A percentile compares a stretch with the other conserved stretches of the same genome.
Evolutionary conservation across 2,888 invertebrate genomes (phyloP).

Genomic region (Eupithecia tripunctaria): DNA sequence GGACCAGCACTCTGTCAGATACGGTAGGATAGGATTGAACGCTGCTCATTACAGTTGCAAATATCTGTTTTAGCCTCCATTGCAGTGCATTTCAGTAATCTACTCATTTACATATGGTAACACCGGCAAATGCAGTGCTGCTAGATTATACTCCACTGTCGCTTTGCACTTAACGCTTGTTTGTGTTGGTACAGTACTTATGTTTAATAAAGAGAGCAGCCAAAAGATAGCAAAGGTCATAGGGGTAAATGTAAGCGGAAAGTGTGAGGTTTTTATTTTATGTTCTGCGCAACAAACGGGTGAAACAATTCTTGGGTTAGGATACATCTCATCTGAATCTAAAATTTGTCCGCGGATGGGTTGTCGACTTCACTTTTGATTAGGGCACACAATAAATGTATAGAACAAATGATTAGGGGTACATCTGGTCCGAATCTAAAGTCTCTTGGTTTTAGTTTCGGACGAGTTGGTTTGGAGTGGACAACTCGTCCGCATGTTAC

Average conservation of each 20-base stretch:
- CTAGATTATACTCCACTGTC: slow-evolving; percentile 35
- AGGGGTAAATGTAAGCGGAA: neutral
- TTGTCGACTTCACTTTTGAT: too few relatives aligned
- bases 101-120: slow-evolving; percentile 44
- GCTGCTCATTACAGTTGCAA: slow-evolving; percentile 46
- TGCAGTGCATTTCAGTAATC: slow-evolving; percentile 40
- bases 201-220: slow-evolving; percentile 1
- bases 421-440: too few relatives aligned
- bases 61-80: slow-evolving; percentile 37
- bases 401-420: too few relatives aligned
- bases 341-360: too few relatives aligned
- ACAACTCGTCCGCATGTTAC: too few relatives aligned
- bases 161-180: slow-evolving; percentile 10
- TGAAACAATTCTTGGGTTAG: too few relatives aligned
- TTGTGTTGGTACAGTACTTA: neutral
- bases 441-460: too few relatives aligned
- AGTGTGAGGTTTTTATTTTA: neutral
- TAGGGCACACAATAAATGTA: too few relatives aligned
- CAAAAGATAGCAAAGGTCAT: slow-evolving; percentile 9
- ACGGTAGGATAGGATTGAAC: slow-evolving; percentile 34
- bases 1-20: neutral
- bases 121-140: slow-evolving; percentile 37
- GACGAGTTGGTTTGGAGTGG: too few relatives aligned
- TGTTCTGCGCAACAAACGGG: neutral
- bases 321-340: too few relatives aligned